Evolutionary conservation across 2,888 invertebrate species (phyloP), one percentile per base, ranked within the genome.

Genomic region (Cheilosia grossa): DNA sequence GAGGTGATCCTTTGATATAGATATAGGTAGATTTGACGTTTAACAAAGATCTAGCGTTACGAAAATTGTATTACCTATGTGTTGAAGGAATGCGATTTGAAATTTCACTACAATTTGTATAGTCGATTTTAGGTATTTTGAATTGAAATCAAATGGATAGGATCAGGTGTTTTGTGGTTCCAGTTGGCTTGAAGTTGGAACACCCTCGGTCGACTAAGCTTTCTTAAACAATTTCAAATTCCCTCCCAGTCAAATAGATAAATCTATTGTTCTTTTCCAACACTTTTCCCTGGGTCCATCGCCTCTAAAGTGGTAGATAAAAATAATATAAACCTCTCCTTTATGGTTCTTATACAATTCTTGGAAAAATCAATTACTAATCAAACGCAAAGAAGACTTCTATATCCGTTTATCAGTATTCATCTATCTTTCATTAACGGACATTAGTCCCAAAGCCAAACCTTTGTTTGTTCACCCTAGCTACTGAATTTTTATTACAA

Each of bases 401-500:
- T 40, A 74, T 40, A 33, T 58, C 56, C 24, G 27, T 40, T 56
- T 66, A 74, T 74, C 74, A 19, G 10, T 42, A 64, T 24, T 37
- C 40, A 66, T 58, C 56, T 44, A 74, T 66, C 58, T 58, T 49
- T 66, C 54, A 66, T 74, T 74, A 74, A 74, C 66, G 74, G 74
- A 66, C 63, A 49, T 15, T 37, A 9, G 27, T 10, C 56, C 27
- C 27, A 27, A 27, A 27, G 27, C 1, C 44, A 49, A 56, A 74
- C 54, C 64, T 37, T 66, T 47, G 66, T 33, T 47, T 56, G 17
- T 51, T 59, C 64, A 74, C 59, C 66, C n/a, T 51, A n/a, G 78
- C 78, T 78, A 63, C 78, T 30, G 78, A 56, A 78, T 78, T 78
- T 75, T 78, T 63, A 78, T 70, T 54, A 70, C 78, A 53, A 77